Percentiles rank a stretch among this genome's conserved stretches.
These are phyloP conservation scores for Gymnoscopelus braueri DNA, from an alignment of 2,797 vertebrate genomes.

Conservation along the genomic window DNA sequence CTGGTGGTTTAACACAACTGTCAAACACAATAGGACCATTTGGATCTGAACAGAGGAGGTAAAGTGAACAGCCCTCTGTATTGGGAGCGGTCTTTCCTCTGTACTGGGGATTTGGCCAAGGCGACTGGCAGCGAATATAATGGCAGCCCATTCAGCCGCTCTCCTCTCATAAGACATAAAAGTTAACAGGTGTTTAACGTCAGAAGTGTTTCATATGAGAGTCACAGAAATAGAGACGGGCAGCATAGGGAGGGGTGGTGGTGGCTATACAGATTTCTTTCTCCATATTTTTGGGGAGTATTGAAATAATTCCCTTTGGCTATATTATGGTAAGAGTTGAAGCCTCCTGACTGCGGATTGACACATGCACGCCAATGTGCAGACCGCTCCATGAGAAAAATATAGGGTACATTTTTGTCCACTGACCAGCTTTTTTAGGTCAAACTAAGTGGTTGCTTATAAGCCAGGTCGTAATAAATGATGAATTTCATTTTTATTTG, in stretches of 20 bases:
- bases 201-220: conserved; percentile 69
- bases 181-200: conserved; percentile 83
- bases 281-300: conserved; percentile 29
- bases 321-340: conserved; percentile 29
- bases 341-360: conserved; percentile 24
- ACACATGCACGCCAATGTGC: conserved; percentile 24
- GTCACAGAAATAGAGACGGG: conserved; percentile 71
- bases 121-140: conserved; percentile 69
- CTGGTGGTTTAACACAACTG: conserved; percentile 69
- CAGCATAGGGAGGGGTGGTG: conserved; percentile 52
- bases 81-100: conserved; percentile 77
- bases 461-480: background rate
- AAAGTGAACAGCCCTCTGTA: conserved; percentile 50
- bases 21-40: conserved; percentile 61
- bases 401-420: conserved; percentile 18
- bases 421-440: conserved; percentile 2
- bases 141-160: conserved; percentile 66
- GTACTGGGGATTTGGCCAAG: conserved; percentile 68
- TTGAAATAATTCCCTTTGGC: conserved; percentile 43
- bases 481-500: too few relatives aligned
- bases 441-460: conserved; percentile 3
- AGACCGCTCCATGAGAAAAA: background rate
- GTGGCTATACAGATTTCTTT: conserved; percentile 9
- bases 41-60: conserved; percentile 52
- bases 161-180: conserved; percentile 77